These are phyloP conservation scores for Laticauda colubrina DNA, from an alignment of 2,113 vertebrate species.

Conservation along the genomic window DNA sequence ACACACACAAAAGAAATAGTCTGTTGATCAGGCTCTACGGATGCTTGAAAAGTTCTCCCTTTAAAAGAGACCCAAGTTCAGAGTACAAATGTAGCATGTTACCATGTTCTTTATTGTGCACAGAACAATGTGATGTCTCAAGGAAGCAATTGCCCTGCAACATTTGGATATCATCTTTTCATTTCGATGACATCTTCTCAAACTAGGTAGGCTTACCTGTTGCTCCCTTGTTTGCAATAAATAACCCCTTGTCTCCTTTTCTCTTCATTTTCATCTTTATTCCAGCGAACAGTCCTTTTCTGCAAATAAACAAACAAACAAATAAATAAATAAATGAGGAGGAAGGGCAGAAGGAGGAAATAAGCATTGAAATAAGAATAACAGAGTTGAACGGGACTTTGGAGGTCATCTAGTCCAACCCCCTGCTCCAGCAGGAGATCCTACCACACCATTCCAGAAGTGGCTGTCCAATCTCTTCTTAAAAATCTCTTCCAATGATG, in stretches of 20 bases:
- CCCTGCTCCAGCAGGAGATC: no score
- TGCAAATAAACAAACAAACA: neutral
- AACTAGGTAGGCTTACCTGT: constrained; percentile 73
- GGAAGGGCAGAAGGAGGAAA: no score
- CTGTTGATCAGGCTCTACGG: neutral
- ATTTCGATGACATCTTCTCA: neutral
- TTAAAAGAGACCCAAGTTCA: neutral
- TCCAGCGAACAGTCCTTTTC: constrained; percentile 71
- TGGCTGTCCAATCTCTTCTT: no score
- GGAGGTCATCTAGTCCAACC: no score
- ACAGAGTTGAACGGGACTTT: no score
- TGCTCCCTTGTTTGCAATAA: constrained; percentile 81
- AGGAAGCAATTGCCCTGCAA: constrained; percentile 38
- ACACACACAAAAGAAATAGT: no score
- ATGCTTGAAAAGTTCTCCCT: neutral
- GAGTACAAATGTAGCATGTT: neutral
- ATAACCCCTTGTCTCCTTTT: constrained; percentile 73
- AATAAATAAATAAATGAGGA: no score
- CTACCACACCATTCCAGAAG: no score
- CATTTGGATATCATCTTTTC: neutral
- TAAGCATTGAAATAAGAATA: no score
- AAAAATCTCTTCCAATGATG: no score
- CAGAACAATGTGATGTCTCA: neutral
- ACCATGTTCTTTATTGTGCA: constrained; percentile 20
- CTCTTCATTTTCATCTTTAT: constrained; percentile 86